phyloP scores from a whole-genome alignment of 2,113 vertebrate species.

The Chrysemys picta region DNA sequence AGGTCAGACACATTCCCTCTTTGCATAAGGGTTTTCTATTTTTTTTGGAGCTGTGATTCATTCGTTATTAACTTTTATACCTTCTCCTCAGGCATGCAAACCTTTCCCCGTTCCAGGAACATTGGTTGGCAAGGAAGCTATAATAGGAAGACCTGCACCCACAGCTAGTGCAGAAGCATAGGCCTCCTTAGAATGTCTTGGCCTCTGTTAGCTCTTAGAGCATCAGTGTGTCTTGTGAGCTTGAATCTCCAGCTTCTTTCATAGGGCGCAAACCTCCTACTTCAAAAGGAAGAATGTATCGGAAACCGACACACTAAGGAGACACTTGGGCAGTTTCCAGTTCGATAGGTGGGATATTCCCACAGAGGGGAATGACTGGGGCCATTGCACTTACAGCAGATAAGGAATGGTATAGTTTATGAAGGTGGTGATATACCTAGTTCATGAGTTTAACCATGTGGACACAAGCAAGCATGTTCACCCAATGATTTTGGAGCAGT shows the following conservation, averaged over 20 bases:
- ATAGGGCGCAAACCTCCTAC: neutral
- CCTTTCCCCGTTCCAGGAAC: accelerated
- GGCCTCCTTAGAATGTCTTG: neutral
- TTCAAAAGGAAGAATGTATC: too few species aligned
- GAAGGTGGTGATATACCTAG: too few species aligned
- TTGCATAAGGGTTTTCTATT: too few species aligned
- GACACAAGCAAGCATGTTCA: too few species aligned
- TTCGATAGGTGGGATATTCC: too few species aligned
- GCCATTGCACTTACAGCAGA: neutral
- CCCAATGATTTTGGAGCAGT: too few species aligned
- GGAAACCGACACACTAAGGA: too few species aligned
- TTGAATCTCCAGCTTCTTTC: neutral
- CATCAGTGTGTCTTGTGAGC: neutral
- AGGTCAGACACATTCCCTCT: neutral
- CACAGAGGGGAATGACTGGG: neutral
- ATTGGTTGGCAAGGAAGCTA: neutral
- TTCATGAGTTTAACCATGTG: too few species aligned
- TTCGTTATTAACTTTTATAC: neutral
- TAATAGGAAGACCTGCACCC: neutral
- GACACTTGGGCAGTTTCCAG: too few species aligned
- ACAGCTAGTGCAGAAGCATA: neutral
- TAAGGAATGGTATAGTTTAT: too few species aligned
- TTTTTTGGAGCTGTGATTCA: accelerated
- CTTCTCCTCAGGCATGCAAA: accelerated
- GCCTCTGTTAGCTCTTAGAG: neutral